phyloP scores from a whole-genome alignment of 1,140 invertebrate genomes.

The Solenopsis fugax region DNA sequence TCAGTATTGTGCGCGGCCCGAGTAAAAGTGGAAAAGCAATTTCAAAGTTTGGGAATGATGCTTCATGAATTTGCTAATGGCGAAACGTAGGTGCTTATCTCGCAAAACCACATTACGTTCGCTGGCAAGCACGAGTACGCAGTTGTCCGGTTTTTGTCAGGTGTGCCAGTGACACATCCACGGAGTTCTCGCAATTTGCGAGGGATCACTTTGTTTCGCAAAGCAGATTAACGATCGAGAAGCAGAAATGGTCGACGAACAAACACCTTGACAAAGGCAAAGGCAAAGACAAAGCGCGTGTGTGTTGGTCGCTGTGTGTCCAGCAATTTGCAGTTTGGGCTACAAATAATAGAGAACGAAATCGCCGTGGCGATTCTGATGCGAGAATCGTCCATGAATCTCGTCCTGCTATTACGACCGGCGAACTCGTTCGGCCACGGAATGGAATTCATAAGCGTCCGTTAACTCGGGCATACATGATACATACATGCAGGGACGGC shows the following conservation, averaged over 20 bases:
- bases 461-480: conserved; percentile 12
- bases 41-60: neutral
- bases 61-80: conserved; percentile 20
- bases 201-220: conserved; percentile 40
- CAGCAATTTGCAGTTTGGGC: neutral
- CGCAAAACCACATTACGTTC: neutral
- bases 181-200: conserved; percentile 28
- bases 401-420: conserved; percentile 4
- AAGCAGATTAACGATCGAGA: neutral
- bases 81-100: neutral
- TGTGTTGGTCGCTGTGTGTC: neutral
- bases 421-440: conserved; percentile 29
- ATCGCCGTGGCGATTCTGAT: neutral
- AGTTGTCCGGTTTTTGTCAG: conserved; percentile 22
- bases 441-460: conserved; percentile 34
- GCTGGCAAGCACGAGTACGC: neutral
- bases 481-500: neutral
- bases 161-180: neutral
- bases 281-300: neutral
- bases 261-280: neutral
- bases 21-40: neutral
- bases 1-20: neutral
- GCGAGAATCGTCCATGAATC: neutral
- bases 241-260: neutral
- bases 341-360: conserved; percentile 27